A percentile compares a stretch with the other conserved stretches of the same genome.
phyloP scores from a whole-genome alignment of 2,797 vertebrate species.

The Falco peregrinus region DNA sequence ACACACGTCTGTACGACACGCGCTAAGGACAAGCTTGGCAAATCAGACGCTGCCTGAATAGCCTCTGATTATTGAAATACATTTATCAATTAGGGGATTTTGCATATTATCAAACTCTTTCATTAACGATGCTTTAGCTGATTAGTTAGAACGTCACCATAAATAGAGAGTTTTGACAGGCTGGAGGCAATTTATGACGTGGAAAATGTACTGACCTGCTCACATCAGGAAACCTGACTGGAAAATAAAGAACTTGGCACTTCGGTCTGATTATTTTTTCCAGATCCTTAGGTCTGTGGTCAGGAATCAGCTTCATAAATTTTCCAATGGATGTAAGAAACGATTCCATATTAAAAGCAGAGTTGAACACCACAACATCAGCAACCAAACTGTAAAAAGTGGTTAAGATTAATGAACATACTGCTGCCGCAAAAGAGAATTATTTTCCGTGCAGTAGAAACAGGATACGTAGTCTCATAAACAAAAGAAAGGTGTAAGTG shows the following conservation, averaged over 20 bases:
- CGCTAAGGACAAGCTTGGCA: not conserved
- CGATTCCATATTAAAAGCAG: constrained; percentile 93
- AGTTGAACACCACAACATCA: constrained; percentile 92
- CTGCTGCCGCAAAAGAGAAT: not conserved
- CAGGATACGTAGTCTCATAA: not conserved
- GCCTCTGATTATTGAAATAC: constrained; percentile 32
- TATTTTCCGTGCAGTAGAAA: not conserved
- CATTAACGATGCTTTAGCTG: constrained; percentile 46
- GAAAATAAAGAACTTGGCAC: constrained; percentile 89
- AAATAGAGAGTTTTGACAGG: constrained; percentile 50
- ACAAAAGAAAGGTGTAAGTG: not conserved
- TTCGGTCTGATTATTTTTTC: constrained; percentile 88
- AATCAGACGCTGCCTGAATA: not conserved
- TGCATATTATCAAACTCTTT: constrained; percentile 47
- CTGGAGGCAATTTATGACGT: constrained; percentile 50
- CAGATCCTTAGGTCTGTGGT: constrained; percentile 89
- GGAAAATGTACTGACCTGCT: constrained; percentile 83
- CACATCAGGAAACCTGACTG: constrained; percentile 88
- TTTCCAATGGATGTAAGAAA: constrained; percentile 86
- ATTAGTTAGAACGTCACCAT: constrained; percentile 50
- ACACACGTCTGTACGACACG: not conserved
- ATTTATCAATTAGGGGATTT: constrained; percentile 16
- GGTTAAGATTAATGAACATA: constrained; percentile 23
- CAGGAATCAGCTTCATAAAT: constrained; percentile 93
- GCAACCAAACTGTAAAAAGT: constrained; percentile 85